Conservation (phyloP, 1,140 invertebrate genomes). For the Andricus grossulariae region DNA sequence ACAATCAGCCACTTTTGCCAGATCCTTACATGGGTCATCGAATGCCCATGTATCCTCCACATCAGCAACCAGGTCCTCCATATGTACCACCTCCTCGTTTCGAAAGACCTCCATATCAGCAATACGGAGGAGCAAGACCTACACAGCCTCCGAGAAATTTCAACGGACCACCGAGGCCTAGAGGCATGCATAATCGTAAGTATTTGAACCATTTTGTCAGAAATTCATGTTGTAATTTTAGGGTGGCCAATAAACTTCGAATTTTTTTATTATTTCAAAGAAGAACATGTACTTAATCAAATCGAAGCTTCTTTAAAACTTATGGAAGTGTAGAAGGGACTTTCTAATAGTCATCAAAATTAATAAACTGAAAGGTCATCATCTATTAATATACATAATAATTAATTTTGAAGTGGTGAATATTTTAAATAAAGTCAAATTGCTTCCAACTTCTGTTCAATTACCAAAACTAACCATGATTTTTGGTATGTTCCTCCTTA, state of each 20-base stretch:
- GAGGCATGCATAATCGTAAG: conserved; percentile 72
- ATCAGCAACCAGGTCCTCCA: conserved; percentile 70
- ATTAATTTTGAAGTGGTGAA: too few species aligned
- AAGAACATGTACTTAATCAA: too few species aligned
- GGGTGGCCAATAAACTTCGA: too few species aligned
- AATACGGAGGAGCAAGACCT: conserved; percentile 63
- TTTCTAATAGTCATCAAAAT: too few species aligned
- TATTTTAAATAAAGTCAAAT: too few species aligned
- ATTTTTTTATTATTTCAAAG: conserved; percentile 16
- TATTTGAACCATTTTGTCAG: conserved; percentile 33
- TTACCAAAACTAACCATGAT: too few species aligned
- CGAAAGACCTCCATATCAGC: conserved; percentile 68
- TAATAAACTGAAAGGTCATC: too few species aligned
- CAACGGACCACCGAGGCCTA: conserved; percentile 67
- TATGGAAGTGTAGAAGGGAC: too few species aligned
- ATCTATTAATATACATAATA: too few species aligned
- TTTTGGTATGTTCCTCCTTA: too few species aligned
- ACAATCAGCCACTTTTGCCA: conserved; percentile 68
- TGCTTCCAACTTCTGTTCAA: too few species aligned
- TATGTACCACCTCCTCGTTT: conserved; percentile 70
- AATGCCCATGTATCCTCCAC: conserved; percentile 68
- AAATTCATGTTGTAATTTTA: neutral
- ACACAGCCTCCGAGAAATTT: conserved; percentile 68
- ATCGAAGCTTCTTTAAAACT: too few species aligned
- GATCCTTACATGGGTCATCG: conserved; percentile 71